Evolutionary conservation across 1,140 invertebrate genomes (phyloP), one percentile per base, ranked within the genome.

Genomic region (Conus ventricosus): DNA sequence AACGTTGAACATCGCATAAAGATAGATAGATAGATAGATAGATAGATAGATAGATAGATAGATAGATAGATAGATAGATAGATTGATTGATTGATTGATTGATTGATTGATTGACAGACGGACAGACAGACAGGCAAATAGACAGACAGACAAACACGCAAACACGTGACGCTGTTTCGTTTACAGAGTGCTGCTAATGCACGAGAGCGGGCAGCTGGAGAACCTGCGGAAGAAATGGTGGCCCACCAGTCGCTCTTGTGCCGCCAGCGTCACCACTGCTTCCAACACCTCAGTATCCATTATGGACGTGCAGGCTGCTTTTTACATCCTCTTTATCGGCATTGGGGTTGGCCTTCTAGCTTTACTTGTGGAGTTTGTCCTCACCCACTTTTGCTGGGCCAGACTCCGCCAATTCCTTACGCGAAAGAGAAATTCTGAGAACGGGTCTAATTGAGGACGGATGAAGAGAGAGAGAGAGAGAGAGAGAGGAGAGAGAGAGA

Each of bases 161-260:
- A 13, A 63, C 60, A 63, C 60, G 1, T 4, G 60, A 63, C 60
- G 4, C 60, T 39, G 39, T 39, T 39, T 39, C 39, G 39, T 39
- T 39, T 39, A 15, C 88, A 92, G 92, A 80, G 91, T 92, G 53
- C 85, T 90, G 78, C 57, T 78, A 7, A 85, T 92, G 60, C 88
- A 90, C 81, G 91, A 92, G 81, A 90, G 88, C 39, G 92, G 92
- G 4, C 53, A 92, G 63, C 86, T 92, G 51, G 71, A 88, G n/a
- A 88, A 85, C 20, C 90, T 89, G 88, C 90, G 89, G 78, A 71
- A 85, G 71, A 90, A 85, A 67, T 90, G 90, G 88, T 91, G 90
- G 90, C 90, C 91, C 17, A 82, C 87, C 54, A 85, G 86, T 25
- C 81, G 27, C 23, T 20, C 13, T 6, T 71, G 67, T 54, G 80